phyloP scores from a whole-genome alignment of 2,113 vertebrate species.

The Sapayoa aenigma region DNA sequence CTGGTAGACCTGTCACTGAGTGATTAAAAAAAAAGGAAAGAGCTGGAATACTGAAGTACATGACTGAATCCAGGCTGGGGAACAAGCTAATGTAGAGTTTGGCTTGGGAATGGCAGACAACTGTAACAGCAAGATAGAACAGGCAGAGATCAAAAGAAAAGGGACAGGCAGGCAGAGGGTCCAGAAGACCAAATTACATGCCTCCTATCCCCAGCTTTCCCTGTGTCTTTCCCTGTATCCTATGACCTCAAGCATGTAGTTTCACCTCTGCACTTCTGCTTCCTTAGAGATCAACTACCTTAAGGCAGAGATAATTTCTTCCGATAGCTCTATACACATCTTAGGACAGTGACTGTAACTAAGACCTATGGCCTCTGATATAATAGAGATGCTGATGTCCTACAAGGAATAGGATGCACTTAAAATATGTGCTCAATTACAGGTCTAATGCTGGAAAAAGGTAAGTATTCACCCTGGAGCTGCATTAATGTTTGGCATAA shows the following conservation, averaged over 20 bases:
- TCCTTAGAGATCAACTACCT: not conserved
- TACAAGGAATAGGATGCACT: not conserved
- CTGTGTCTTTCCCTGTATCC: not conserved
- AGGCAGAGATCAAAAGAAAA: not conserved
- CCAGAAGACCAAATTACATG: not conserved
- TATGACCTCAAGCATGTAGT: accelerated
- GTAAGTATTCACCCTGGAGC: too few relatives aligned
- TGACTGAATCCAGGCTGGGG: not conserved
- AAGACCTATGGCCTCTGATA: not conserved
- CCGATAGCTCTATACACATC: not conserved
- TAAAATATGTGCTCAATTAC: not conserved
- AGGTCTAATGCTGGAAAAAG: not conserved
- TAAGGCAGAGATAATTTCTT: not conserved
- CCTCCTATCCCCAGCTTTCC: not conserved
- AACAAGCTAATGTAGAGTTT: not conserved
- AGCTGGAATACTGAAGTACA: not conserved
- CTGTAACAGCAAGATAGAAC: not conserved
- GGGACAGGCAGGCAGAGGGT: not conserved
- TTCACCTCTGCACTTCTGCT: not conserved
- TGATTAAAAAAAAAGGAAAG: not conserved
- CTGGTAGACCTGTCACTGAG: not conserved
- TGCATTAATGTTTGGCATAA: not conserved
- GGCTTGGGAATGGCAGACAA: not conserved
- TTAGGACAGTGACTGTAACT: not conserved
- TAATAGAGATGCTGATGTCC: not conserved